A percentile compares a stretch with the other conserved stretches of the same genome.
These are phyloP conservation scores for Triplophysa bombifrons DNA, from an alignment of 2,797 vertebrate species.

Conservation along the genomic window DNA sequence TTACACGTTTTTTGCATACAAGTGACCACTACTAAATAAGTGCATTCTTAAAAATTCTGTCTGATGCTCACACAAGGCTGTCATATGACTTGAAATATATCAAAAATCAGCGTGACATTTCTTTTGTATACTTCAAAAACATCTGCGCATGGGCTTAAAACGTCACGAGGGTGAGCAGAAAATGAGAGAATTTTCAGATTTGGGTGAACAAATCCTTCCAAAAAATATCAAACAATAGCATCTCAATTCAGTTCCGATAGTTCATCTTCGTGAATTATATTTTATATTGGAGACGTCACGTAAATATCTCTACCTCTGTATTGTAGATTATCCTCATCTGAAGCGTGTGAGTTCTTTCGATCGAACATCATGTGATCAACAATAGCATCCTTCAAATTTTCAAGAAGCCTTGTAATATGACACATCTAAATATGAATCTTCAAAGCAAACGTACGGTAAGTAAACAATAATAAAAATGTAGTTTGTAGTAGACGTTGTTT, in stretches of 20 bases:
- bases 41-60: background rate
- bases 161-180: background rate
- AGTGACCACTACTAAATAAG: background rate
- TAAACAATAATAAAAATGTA: constrained; percentile 31
- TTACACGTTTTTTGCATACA: background rate
- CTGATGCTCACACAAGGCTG: background rate
- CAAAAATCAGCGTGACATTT: background rate
- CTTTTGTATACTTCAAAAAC: background rate
- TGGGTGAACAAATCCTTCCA: background rate
- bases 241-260: background rate
- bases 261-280: background rate
- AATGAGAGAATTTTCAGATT: background rate
- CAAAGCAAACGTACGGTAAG: constrained; percentile 33
- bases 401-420: constrained; percentile 23
- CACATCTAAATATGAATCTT: constrained; percentile 26
- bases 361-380: constrained; percentile 4
- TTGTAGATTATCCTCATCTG: background rate
- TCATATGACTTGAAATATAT: background rate
- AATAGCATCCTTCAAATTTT: constrained; percentile 18
- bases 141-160: background rate
- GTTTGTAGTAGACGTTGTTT: constrained; percentile 23
- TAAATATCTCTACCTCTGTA: background rate
- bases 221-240: constrained; percentile 15
- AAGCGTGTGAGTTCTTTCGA: background rate
- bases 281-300: background rate